These are phyloP conservation scores for Calypte anna DNA, from an alignment of 2,113 vertebrate genomes.

Conservation along the genomic window DNA sequence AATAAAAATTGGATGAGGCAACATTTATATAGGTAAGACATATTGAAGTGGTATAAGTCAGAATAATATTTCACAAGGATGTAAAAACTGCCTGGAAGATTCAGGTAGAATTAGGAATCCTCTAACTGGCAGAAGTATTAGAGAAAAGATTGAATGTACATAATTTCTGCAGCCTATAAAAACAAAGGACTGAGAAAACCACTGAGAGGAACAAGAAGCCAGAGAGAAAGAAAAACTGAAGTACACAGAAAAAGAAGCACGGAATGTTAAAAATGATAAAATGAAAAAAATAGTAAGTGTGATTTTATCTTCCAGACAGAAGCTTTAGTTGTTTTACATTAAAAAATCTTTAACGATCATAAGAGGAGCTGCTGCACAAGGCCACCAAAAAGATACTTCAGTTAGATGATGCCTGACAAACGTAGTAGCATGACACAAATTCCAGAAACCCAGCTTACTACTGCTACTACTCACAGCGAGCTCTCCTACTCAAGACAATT, in stretches of 20 bases:
- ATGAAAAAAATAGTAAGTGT: not conserved
- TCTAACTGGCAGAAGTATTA: not conserved
- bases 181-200: not conserved
- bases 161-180: not conserved
- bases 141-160: not conserved
- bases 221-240: not conserved
- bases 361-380: not conserved
- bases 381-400: not conserved
- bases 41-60: not conserved
- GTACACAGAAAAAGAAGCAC: not conserved
- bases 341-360: not conserved
- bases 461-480: constrained; percentile 73
- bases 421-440: not conserved
- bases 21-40: not conserved
- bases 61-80: not conserved
- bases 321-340: not conserved
- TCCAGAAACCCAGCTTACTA: not conserved
- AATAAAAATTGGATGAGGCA: not conserved
- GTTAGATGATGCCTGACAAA: constrained; percentile 38
- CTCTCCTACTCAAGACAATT: constrained; percentile 84
- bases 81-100: not conserved
- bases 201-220: not conserved
- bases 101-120: not conserved
- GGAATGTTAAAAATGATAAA: not conserved
- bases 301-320: not conserved